Evolutionary conservation across 2,888 invertebrate species (phyloP), one percentile per base, ranked within the genome.

Genomic region (Drosophila ezoana): DNA sequence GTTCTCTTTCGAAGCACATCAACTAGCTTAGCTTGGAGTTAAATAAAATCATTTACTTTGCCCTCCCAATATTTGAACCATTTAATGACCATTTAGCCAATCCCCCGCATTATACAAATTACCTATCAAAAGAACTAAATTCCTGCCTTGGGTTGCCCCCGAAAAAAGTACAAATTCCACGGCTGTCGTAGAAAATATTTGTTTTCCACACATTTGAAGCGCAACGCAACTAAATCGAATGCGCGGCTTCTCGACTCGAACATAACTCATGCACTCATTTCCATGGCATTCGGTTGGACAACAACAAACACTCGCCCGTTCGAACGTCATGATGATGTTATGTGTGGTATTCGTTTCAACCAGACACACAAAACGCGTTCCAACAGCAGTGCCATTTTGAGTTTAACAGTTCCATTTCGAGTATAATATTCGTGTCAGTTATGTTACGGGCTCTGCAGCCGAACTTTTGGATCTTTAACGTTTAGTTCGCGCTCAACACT

Each of bases 401-500:
- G 73, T 18, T 48, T 58, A 62, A 45, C 76, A 74, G 76, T 63
- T 37, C 62, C 67, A 47, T 48, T 44, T 18, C 11, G 77, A 71
- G 67, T 20, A 61, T 52, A 69, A 54, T 71, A 56, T 33, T n/a
- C 37, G 14, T 33, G 38, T 45, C 41, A 23, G 11, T 32, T 18
- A 37, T 44, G 54, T 56, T 56, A 48, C 33, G 23, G n/a, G 20
- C 45, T 13, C 48, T 67, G 49, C 61, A 61, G 11, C 37, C 47
- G 33, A 69, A 63, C 20, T 62, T 62, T 56, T 61, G 6, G 37
- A 72, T 53, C 48, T 58, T 53, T 49, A 33, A 45, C 60, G 61
- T 73, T 70, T 56, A 83, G 87, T 83, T 73, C 87, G 87, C 84
- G 84, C 84, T 81, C 73, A 87, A 84, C 79, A 63, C 69, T 57